Percentiles rank a stretch among this genome's conserved stretches.
Evolutionary conservation across 2,113 vertebrate species (phyloP).

Genomic region (Hepsetus odoe): DNA sequence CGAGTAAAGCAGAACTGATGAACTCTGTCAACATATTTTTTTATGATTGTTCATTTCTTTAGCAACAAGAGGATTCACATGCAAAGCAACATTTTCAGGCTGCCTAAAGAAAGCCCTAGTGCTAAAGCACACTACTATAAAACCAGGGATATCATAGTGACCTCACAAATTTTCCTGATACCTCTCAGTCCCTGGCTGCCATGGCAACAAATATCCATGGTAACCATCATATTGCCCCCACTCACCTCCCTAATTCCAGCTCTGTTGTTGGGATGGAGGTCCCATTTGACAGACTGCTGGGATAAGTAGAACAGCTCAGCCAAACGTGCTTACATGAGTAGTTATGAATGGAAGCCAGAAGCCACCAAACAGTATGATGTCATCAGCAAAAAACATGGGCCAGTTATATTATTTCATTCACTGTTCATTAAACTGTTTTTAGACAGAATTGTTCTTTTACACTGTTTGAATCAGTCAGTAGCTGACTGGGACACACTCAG

Average conservation of each 20-base stretch:
- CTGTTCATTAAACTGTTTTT: too few species aligned
- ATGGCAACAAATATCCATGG: constrained; percentile 9
- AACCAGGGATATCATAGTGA: neutral
- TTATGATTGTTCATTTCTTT: neutral
- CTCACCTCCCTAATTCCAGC: neutral
- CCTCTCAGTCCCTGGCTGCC: neutral
- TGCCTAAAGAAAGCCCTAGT: neutral
- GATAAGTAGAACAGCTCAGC: neutral
- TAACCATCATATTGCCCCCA: neutral
- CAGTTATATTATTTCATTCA: too few species aligned
- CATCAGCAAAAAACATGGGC: too few species aligned
- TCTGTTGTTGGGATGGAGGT: neutral
- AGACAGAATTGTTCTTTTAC: too few species aligned
- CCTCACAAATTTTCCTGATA: neutral
- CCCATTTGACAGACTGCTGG: neutral
- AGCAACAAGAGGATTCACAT: neutral
- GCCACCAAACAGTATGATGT: too few species aligned
- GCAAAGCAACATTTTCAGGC: neutral
- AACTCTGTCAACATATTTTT: neutral
- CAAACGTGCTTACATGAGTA: neutral
- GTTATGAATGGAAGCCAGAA: neutral
- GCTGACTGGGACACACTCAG: neutral
- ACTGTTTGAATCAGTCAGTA: neutral
- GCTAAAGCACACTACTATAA: neutral
- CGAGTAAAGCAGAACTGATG: neutral